A percentile compares a stretch with the other conserved stretches of the same genome.
Evolutionary conservation across 2,888 invertebrate genomes (phyloP).

Genomic region (Itoplectis maculator): DNA sequence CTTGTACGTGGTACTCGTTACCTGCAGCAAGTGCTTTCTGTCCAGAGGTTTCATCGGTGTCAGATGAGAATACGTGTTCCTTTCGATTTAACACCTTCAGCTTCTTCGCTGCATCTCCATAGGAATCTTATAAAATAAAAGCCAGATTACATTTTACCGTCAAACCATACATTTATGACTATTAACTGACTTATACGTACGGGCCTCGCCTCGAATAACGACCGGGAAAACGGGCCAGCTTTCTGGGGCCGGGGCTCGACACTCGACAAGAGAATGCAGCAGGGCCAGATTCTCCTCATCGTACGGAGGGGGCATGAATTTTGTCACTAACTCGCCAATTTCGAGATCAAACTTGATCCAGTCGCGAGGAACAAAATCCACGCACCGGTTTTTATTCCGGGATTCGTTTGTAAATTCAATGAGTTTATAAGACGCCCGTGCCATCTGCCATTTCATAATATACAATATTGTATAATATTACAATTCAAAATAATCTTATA

Average conservation of each 20-base stretch:
- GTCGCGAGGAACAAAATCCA: constrained; percentile 30
- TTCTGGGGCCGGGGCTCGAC: constrained; percentile 29
- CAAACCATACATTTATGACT: too few relatives aligned
- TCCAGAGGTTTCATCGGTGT: too few relatives aligned
- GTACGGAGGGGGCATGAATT: constrained; percentile 56
- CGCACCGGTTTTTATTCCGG: neutral
- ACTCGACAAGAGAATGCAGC: constrained; percentile 16
- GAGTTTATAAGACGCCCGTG: neutral
- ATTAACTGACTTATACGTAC: constrained; percentile 16
- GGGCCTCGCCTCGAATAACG: constrained; percentile 39
- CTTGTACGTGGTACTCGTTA: too few relatives aligned
- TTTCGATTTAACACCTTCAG: too few relatives aligned
- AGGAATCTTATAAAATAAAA: too few relatives aligned
- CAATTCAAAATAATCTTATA: too few relatives aligned
- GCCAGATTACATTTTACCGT: too few relatives aligned
- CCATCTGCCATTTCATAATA: constrained; percentile 2
- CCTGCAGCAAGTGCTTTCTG: too few relatives aligned
- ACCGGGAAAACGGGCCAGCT: constrained; percentile 38
- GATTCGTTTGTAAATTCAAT: constrained; percentile 27
- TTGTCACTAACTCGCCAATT: constrained; percentile 7
- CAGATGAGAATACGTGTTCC: too few relatives aligned
- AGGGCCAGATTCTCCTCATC: constrained; percentile 7
- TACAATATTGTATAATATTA: too few relatives aligned
- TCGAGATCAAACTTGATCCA: constrained; percentile 32
- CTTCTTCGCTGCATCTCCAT: too few relatives aligned